phyloP scores from a whole-genome alignment of 2,113 vertebrate species.

The Lethenteron reissneri region DNA sequence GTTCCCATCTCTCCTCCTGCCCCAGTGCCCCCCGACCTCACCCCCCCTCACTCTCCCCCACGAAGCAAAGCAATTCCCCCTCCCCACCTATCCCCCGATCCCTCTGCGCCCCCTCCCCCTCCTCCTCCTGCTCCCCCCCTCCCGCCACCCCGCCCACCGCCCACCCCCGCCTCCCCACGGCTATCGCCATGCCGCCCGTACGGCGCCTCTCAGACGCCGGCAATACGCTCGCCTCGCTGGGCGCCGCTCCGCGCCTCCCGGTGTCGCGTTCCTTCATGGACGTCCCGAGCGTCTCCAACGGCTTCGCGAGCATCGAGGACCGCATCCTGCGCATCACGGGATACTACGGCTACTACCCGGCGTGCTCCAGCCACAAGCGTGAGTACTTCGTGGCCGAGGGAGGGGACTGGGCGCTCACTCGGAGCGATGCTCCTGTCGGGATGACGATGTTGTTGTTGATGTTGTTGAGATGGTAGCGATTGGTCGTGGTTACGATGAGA shows the following conservation, averaged over 20 bases:
- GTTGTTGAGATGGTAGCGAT: slow-evolving; percentile 10
- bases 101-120: too few relatives aligned
- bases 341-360: slow-evolving; percentile 91
- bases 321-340: slow-evolving; percentile 85
- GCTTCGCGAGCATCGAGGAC: slow-evolving; percentile 83
- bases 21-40: too few relatives aligned
- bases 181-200: too few relatives aligned
- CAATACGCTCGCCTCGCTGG: too few relatives aligned
- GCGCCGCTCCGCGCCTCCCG: background rate
- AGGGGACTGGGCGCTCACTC: background rate
- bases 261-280: slow-evolving; percentile 26
- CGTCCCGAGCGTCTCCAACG: slow-evolving; percentile 62
- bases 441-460: background rate
- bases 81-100: too few relatives aligned
- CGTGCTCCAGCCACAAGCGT: slow-evolving; percentile 89
- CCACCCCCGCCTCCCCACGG: too few relatives aligned
- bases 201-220: too few relatives aligned
- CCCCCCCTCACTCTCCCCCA: too few relatives aligned
- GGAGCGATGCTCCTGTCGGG: background rate
- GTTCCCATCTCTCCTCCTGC: too few relatives aligned
- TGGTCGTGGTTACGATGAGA: background rate
- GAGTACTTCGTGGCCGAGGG: slow-evolving; percentile 20
- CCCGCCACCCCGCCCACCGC: too few relatives aligned
- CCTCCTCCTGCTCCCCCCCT: too few relatives aligned
- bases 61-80: too few relatives aligned